phyloP scores from a whole-genome alignment of 2,113 vertebrate genomes.

The Acinonyx jubatus region DNA sequence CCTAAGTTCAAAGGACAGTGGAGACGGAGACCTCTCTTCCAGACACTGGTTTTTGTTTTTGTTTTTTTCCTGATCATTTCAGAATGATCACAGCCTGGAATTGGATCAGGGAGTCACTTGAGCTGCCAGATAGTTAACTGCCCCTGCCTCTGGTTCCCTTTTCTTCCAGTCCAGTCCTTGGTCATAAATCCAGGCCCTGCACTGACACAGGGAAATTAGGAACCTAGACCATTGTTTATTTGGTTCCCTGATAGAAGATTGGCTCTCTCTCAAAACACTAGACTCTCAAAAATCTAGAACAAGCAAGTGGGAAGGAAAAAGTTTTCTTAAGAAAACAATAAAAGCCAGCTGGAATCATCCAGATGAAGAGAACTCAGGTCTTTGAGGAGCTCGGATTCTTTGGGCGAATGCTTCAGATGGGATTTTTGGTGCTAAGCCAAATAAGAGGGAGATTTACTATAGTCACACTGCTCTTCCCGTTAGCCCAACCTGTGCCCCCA shows the following conservation, averaged over 20 bases:
- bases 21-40: neutral
- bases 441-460: neutral
- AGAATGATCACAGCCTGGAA: neutral
- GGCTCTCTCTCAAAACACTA: neutral
- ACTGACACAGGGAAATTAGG: neutral
- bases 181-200: neutral
- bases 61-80: neutral
- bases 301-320: neutral
- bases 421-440: neutral
- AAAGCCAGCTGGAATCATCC: neutral
- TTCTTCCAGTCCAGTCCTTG: neutral
- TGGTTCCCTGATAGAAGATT: neutral
- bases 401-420: neutral
- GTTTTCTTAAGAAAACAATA: neutral
- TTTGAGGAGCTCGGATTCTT: neutral
- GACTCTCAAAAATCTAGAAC: neutral
- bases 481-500: neutral
- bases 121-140: neutral
- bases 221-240: neutral
- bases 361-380: neutral
- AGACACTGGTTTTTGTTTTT: neutral
- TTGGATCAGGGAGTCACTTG: neutral
- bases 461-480: neutral
- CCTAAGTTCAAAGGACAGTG: neutral
- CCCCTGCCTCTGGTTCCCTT: neutral